These are phyloP conservation scores for Mythimna pallens DNA, from an alignment of 2,888 invertebrate genomes.

Conservation along the genomic window DNA sequence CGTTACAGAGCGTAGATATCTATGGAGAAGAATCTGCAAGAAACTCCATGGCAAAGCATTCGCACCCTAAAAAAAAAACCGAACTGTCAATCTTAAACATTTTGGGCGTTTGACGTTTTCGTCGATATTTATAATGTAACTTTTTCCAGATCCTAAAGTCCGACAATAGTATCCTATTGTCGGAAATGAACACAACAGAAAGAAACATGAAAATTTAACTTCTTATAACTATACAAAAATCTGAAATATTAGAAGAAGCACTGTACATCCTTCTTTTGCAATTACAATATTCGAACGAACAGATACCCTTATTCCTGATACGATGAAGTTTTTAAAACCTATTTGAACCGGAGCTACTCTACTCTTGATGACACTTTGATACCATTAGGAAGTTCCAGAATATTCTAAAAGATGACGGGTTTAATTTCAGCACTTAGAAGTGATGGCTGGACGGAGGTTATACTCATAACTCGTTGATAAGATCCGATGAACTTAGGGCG, in stretches of 20 bases:
- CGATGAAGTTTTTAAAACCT: slow-evolving; percentile 26
- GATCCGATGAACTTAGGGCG: slow-evolving; percentile 36
- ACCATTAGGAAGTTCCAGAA: slow-evolving; percentile 35
- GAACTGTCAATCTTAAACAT: no score
- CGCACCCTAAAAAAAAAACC: no score
- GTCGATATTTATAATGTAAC: no score
- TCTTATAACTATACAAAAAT: background rate
- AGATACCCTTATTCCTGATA: slow-evolving; percentile 4
- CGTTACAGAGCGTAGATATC: no score
- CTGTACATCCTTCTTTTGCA: background rate
- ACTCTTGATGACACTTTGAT: slow-evolving; percentile 18
- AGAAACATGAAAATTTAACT: background rate
- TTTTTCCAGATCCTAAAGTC: background rate
- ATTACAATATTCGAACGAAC: slow-evolving; percentile 12
- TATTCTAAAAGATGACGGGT: slow-evolving; percentile 32
- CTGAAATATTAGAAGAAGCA: slow-evolving; percentile 3
- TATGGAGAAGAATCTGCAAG: no score
- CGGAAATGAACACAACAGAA: background rate
- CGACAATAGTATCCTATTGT: no score
- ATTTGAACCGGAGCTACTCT: slow-evolving; percentile 12
- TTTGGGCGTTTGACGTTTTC: no score
- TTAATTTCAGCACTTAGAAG: slow-evolving; percentile 42
- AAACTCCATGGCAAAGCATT: no score
- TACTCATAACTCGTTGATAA: slow-evolving; percentile 53
- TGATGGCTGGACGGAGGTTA: slow-evolving; percentile 22